Percentiles rank a stretch among this genome's conserved stretches.
Evolutionary conservation across 2,888 invertebrate species (phyloP).

Genomic region (Tineola bisselliella): DNA sequence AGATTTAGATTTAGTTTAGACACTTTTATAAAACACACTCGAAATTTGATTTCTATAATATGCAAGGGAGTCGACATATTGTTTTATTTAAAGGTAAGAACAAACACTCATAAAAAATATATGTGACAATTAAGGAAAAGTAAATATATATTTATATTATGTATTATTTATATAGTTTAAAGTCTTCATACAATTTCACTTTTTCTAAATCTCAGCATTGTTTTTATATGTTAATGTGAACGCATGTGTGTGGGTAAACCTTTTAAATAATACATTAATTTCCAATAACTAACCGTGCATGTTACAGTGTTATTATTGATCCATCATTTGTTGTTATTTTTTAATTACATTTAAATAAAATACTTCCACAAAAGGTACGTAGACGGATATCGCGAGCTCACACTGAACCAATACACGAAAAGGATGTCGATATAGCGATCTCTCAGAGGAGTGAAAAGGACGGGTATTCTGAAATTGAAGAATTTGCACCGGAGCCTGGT

Average conservation of each 20-base stretch:
- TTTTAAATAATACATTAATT: background rate
- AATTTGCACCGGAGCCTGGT: conserved; percentile 39
- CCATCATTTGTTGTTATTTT: background rate
- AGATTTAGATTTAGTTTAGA: background rate
- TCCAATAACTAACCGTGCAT: background rate
- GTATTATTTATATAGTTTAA: background rate
- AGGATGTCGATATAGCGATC: conserved; percentile 23
- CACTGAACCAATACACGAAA: conserved; percentile 21
- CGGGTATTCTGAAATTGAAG: conserved; percentile 34
- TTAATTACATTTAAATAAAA: too few species aligned
- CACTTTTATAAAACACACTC: background rate
- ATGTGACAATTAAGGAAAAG: background rate
- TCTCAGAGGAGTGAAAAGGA: conserved; percentile 21
- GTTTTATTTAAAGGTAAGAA: too few species aligned
- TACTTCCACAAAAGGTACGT: background rate
- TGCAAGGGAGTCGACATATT: background rate
- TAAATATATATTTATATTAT: background rate
- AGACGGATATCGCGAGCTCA: conserved; percentile 16
- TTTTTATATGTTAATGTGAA: too few species aligned
- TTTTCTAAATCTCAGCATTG: too few species aligned
- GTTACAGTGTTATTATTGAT: background rate
- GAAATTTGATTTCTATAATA: background rate
- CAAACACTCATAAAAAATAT: background rate
- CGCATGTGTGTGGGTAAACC: too few species aligned
- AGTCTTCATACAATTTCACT: too few species aligned